Base-by-base conservation (phyloP, 2,113 vertebrate species). In the Prietella phreatophila region DNA sequence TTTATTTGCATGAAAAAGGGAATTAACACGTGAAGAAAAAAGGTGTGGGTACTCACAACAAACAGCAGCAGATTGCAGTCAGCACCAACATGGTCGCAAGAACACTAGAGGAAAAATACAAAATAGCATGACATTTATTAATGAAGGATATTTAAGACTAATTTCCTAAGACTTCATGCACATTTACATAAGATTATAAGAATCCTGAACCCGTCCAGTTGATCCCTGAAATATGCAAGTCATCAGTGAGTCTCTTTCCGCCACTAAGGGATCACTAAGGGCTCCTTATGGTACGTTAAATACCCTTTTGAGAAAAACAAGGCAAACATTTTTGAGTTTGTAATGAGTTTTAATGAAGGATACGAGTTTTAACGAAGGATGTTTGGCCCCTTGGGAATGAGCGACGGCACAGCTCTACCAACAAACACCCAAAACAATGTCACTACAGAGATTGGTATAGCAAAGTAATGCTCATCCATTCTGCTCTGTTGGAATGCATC, bases 31-130 rank as follows among this genome's bases (percentile, higher is more conserved):
- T 42, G 55, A 22, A 25, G 39, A 63, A 63, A 25, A 2, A 42
- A 33, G 3, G 25, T n/a, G 6, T 17, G 19, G 88, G 92, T 96
- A 96, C 96, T 96, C 94, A 96, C 96, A 97, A 97, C 90, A 97
- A 91, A 88, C 97, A 97, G 93, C 96, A 97, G 94, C 96, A 96
- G 73, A 97, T 94, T 8, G 96, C 95, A 92, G 95, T 95, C 8
- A 95, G 95, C 89, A 96, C 95, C 93, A 97, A 91, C 96, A 97
- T 96, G 56, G 95, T 96, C 88, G 96, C 95, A 89, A 96, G 97
- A 91, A 97, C 95, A 71, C 96, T 97, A 90, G 90, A 61, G 91
- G 79, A 86, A 63, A 78, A 87, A 71, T n/a, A 82, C 63, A 71
- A 22, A 56, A 47, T 42, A 25, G 10, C 1, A 10, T 0, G 2